Evolutionary conservation across 2,797 vertebrate species (phyloP).

Genomic region (Clarias platycephalus): DNA sequence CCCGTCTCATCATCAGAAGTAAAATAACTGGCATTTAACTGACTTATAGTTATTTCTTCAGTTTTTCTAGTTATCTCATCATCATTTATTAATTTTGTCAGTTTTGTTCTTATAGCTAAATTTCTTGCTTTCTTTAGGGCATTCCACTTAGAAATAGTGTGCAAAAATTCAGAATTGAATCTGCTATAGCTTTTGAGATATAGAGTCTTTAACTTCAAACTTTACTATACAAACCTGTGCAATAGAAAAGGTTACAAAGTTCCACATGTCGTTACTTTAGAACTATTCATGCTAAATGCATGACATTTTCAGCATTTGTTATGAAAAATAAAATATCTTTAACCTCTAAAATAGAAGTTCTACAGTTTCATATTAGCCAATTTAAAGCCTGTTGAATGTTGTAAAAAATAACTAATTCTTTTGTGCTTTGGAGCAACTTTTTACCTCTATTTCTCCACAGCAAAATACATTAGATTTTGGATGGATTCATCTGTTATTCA

Average conservation of each 20-base stretch:
- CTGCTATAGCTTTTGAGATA: neutral
- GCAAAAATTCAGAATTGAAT: neutral
- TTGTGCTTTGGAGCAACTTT: neutral
- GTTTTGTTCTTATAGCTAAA: neutral
- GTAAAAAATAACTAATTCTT: neutral
- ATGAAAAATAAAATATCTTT: neutral
- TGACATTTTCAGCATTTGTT: neutral
- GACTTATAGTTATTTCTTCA: neutral
- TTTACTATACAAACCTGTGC: neutral
- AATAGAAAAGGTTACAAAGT: neutral
- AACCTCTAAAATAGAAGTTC: neutral
- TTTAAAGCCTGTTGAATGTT: neutral
- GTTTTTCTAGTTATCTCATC: no score
- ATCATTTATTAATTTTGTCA: neutral
- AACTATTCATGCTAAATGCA: neutral
- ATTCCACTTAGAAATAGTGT: neutral
- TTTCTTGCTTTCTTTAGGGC: neutral
- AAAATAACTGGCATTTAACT: neutral
- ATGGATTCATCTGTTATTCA: no score
- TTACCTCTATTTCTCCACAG: neutral
- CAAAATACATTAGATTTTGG: no score
- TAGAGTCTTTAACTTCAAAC: neutral
- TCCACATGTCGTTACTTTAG: neutral
- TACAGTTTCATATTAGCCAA: neutral
- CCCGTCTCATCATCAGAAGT: neutral